Evolutionary conservation across 2,113 vertebrate genomes (phyloP), one percentile per base, ranked within the genome.

Genomic region (Hypocryptadius cinnamomeus): DNA sequence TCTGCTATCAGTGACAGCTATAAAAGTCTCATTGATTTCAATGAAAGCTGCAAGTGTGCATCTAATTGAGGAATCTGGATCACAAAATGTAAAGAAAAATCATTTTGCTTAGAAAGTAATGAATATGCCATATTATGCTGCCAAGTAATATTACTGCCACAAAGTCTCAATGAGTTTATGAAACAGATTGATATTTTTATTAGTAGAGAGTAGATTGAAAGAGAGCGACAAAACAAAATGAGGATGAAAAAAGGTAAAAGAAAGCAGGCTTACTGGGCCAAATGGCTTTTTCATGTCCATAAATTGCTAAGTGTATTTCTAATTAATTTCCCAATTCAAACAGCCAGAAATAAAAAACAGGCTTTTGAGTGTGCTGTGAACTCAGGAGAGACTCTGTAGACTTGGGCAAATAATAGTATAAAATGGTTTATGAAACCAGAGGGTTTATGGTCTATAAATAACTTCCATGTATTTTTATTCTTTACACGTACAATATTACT

Each of bases 381-480:
- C 96, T 96, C 91, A 72, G 92, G 47, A 95, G 80, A 97, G 90
- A 79, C 84, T 94, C 87, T 74, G 85, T 74, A 96, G 83, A 93
- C 87, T 96, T 88, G 84, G 85, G 94, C 91, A 98, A 98, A 97
- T 96, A 97, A 90, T 88, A 95, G 94, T 86, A 94, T 94, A 96
- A 90, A 93, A 94, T 93, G 89, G 94, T 96, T 98, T 97, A 97
- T 97, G 94, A 97, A 98, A 97, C 92, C 94, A 95, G 95, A 94
- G 94, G 93, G 96, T 97, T 97, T 97, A 95, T 72, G 92, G 86
- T 95, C 96, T 97, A 97, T 97, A 98, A 98, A 97, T 97, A 97
- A 97, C 94, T 97, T 97, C 91, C 93, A 81, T 35, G 87, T 97
- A 93, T 96, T 98, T 96, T 97, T 94, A 98, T 97, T 98, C 97